phyloP scores from a whole-genome alignment of 2,888 invertebrate species.

The Dinocampus coccinellae region DNA sequence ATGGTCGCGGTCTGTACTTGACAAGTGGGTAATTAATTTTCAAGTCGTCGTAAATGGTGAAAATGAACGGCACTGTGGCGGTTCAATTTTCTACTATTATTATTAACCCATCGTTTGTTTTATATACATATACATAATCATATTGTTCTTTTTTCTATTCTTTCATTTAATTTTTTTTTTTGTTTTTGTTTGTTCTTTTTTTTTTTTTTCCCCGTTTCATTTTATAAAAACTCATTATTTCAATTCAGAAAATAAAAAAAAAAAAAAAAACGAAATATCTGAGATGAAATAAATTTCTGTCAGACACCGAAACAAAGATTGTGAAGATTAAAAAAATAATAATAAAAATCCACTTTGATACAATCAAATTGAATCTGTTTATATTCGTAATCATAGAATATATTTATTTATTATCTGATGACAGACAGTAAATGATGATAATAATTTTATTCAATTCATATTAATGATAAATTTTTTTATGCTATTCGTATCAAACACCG shows the following conservation, averaged over 20 bases:
- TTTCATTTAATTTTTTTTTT: no score
- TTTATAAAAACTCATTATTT: background rate
- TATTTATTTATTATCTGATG: background rate
- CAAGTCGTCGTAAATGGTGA: slow-evolving; percentile 56
- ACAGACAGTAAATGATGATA: background rate
- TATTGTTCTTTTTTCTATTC: background rate
- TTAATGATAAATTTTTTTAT: background rate
- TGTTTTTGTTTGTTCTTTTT: background rate
- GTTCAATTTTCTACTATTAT: slow-evolving; percentile 47
- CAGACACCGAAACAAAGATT: background rate
- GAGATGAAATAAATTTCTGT: background rate
- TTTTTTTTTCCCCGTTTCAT: background rate
- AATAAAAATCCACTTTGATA: background rate
- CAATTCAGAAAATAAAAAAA: no score
- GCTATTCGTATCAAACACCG: slow-evolving; percentile 2
- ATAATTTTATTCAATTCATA: background rate
- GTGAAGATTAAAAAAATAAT: no score
- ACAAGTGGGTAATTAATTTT: slow-evolving; percentile 66
- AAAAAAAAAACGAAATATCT: background rate
- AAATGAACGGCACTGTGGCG: slow-evolving; percentile 55
- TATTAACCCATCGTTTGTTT: background rate
- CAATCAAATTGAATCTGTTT: background rate
- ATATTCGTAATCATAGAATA: background rate
- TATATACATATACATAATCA: background rate
- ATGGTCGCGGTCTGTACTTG: slow-evolving; percentile 58